Evolutionary conservation across 2,797 vertebrate species (phyloP).

Genomic region (Gymnoscopelus braueri): DNA sequence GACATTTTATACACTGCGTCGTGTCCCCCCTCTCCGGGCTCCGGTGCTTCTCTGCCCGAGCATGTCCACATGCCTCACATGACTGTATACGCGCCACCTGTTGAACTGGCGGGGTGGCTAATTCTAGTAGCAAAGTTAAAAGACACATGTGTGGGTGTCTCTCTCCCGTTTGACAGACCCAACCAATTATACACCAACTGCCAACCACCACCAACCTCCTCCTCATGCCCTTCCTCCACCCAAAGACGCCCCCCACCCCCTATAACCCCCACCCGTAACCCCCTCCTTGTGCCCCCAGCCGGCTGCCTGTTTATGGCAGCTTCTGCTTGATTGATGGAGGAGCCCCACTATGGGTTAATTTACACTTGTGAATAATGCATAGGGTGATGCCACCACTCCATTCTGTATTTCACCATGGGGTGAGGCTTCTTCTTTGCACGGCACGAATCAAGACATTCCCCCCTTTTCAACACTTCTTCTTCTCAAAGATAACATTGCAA

Average conservation of each 20-base stretch:
- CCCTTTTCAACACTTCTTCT: conserved; percentile 66
- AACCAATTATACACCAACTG: conserved; percentile 70
- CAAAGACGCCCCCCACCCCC: conserved; percentile 75
- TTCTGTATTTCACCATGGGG: conserved; percentile 88
- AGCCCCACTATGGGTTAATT: conserved; percentile 92
- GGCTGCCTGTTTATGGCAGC: conserved; percentile 84
- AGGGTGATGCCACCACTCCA: conserved; percentile 80
- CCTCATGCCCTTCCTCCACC: conserved; percentile 68
- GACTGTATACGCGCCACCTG: conserved; percentile 85
- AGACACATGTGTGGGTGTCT: conserved; percentile 85
- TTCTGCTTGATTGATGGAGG: conserved; percentile 92
- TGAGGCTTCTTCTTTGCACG: conserved; percentile 74
- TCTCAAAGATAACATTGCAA: conserved; percentile 63
- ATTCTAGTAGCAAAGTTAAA: conserved; percentile 83
- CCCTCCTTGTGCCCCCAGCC: conserved; percentile 75
- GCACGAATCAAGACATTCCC: conserved; percentile 70
- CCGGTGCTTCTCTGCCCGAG: conserved; percentile 18
- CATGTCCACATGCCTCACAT: conserved; percentile 58
- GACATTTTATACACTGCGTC: too few species aligned
- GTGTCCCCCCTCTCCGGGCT: background rate
- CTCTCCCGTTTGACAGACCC: conserved; percentile 77
- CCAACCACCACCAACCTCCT: conserved; percentile 59
- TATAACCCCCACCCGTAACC: conserved; percentile 74
- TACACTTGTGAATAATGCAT: conserved; percentile 92
- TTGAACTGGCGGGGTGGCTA: conserved; percentile 86